These are phyloP conservation scores for Eulithis testata DNA, from an alignment of 2,888 invertebrate genomes.

Conservation along the genomic window DNA sequence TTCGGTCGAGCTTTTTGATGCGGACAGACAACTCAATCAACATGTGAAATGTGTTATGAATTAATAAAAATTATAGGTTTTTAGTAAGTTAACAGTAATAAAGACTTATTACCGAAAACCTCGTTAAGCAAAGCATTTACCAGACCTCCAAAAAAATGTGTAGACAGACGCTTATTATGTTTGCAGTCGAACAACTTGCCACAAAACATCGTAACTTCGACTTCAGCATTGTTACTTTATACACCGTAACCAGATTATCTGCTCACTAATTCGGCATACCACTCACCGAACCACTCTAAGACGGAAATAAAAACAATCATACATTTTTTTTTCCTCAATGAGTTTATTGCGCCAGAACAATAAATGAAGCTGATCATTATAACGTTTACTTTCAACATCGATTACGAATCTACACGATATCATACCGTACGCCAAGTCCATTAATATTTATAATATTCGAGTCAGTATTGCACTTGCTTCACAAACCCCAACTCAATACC, in stretches of 20 bases:
- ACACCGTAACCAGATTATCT: slow-evolving; percentile 58
- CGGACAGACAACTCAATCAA: slow-evolving; percentile 31
- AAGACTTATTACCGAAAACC: slow-evolving; percentile 42
- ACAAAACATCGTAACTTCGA: slow-evolving; percentile 48
- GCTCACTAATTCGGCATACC: slow-evolving; percentile 55
- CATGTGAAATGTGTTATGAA: slow-evolving; percentile 41
- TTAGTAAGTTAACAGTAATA: slow-evolving; percentile 42
- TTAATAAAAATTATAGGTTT: slow-evolving; percentile 37
- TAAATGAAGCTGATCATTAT: slow-evolving; percentile 83
- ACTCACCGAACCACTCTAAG: slow-evolving; percentile 50
- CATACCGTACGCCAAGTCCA: slow-evolving; percentile 72
- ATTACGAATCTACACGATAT: slow-evolving; percentile 82
- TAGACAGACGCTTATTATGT: slow-evolving; percentile 45
- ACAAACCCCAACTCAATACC: slow-evolving; percentile 70
- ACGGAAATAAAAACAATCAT: slow-evolving; percentile 74
- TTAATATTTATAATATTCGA: slow-evolving; percentile 78
- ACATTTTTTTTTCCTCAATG: slow-evolving; percentile 73
- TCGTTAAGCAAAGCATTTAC: slow-evolving; percentile 41
- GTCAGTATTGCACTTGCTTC: slow-evolving; percentile 81
- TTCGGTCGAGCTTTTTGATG: slow-evolving; percentile 37
- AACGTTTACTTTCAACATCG: slow-evolving; percentile 85
- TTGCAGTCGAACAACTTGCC: slow-evolving; percentile 57
- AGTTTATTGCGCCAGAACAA: slow-evolving; percentile 84
- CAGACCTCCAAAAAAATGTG: slow-evolving; percentile 47
- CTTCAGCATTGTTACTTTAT: slow-evolving; percentile 52